Evolutionary conservation across 2,797 vertebrate genomes (phyloP).

Genomic region (Crax fasciolata): DNA sequence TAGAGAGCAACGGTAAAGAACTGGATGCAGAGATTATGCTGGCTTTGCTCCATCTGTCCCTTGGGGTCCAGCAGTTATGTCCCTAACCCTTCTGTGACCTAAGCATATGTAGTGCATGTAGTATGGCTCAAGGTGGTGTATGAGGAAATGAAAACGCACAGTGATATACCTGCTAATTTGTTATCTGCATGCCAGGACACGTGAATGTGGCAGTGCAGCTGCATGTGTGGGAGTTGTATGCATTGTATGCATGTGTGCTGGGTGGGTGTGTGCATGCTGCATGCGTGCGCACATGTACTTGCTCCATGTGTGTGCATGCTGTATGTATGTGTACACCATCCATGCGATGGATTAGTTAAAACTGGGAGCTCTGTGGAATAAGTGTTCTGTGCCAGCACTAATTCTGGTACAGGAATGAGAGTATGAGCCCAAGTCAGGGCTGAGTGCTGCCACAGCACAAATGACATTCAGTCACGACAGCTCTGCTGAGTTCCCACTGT

Average conservation of each 20-base stretch:
- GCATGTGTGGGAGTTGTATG: not conserved
- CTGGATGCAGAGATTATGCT: constrained; percentile 5
- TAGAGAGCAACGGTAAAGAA: not conserved
- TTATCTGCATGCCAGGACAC: not conserved
- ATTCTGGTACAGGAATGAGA: not conserved
- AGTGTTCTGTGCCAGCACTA: not conserved
- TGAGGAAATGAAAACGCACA: not conserved
- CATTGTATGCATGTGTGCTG: not conserved
- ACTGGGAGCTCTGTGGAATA: not conserved
- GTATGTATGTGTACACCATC: not conserved
- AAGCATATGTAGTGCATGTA: not conserved
- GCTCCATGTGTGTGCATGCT: not conserved
- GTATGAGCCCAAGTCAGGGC: too few species aligned
- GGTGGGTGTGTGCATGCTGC: not conserved
- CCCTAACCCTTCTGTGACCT: constrained; percentile 27
- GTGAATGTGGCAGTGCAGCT: not conserved
- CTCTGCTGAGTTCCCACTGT: not conserved
- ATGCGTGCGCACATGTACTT: not conserved
- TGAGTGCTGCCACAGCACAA: not conserved
- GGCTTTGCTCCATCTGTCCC: constrained; percentile 38
- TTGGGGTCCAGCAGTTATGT: constrained; percentile 14
- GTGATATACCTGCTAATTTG: not conserved
- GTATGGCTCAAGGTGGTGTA: rapidly evolving
- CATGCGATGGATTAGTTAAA: not conserved
- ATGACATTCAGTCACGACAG: not conserved